These are phyloP conservation scores for Eleginops maclovinus DNA, from an alignment of 2,113 vertebrate species.

Conservation along the genomic window DNA sequence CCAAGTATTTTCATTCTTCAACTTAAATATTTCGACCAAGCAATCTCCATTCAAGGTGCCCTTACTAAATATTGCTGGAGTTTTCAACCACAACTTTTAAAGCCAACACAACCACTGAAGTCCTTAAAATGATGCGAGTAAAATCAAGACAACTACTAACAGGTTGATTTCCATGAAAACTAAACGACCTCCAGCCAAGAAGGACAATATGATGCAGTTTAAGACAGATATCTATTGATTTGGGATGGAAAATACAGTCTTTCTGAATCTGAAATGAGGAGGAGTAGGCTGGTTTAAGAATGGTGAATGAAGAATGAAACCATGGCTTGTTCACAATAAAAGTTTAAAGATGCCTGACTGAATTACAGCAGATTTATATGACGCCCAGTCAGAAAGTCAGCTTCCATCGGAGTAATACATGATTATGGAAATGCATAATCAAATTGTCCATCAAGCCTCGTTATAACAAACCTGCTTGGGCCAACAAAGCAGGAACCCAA, in stretches of 20 bases:
- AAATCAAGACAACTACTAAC: background rate
- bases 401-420: constrained; percentile 29
- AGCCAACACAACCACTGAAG: background rate
- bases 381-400: constrained; percentile 6
- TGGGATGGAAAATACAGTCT: background rate
- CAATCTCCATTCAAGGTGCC: background rate
- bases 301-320: background rate
- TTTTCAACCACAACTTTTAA: background rate
- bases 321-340: background rate
- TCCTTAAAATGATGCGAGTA: background rate
- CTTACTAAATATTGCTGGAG: background rate
- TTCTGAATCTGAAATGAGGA: background rate
- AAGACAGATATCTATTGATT: background rate
- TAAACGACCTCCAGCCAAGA: background rate
- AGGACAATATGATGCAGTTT: background rate
- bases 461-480: constrained; percentile 10
- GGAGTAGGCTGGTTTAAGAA: background rate
- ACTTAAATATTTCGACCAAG: no score
- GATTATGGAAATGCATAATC: constrained; percentile 28
- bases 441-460: background rate
- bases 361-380: constrained; percentile 12
- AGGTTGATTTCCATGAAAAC: background rate
- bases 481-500: constrained; percentile 22
- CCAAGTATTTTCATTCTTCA: no score
- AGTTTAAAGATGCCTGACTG: background rate